phyloP scores from a whole-genome alignment of 1,140 invertebrate species.

The Laupala kohalensis region DNA sequence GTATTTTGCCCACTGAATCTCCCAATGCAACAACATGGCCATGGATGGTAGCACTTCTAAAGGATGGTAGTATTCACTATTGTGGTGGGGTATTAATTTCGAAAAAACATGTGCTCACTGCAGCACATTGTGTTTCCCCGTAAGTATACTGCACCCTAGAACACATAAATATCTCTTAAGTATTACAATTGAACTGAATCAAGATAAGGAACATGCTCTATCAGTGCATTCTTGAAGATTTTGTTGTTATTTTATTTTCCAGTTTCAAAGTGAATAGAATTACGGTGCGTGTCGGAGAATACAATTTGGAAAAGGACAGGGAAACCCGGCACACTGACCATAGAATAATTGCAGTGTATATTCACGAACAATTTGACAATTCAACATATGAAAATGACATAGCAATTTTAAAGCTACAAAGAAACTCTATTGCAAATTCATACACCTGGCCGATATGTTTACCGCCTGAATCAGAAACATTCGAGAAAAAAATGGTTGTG shows the following conservation, averaged over 20 bases:
- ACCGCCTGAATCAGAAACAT: constrained; percentile 44
- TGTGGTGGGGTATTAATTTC: background rate
- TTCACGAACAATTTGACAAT: constrained; percentile 47
- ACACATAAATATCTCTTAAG: too few relatives aligned
- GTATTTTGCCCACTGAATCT: background rate
- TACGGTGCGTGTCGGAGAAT: constrained; percentile 62
- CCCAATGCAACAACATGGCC: background rate
- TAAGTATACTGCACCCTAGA: too few relatives aligned
- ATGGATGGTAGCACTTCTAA: background rate
- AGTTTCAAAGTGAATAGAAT: constrained; percentile 47
- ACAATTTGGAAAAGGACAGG: constrained; percentile 49
- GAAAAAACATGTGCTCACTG: background rate
- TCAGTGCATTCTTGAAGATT: background rate
- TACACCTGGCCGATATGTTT: constrained; percentile 78
- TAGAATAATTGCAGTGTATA: constrained; percentile 41
- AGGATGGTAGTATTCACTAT: background rate
- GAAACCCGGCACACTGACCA: constrained; percentile 53
- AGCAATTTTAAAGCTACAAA: constrained; percentile 57
- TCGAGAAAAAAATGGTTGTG: constrained; percentile 47
- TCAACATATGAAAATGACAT: constrained; percentile 64
- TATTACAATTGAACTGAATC: too few relatives aligned
- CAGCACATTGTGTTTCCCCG: background rate
- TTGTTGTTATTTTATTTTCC: constrained; percentile 13
- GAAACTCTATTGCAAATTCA: constrained; percentile 51
- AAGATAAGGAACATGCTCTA: too few relatives aligned